A percentile compares a stretch with the other conserved stretches of the same genome.
These are phyloP conservation scores for roundworm (Caenorhabditis elegans) DNA, from an alignment of 1,140 invertebrate species.

Conservation along the genomic window WBcel235 BX284603.4:13307501-13308000, in stretches of 20 bases:
- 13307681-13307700: not conserved
- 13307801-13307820: constrained; percentile 59
- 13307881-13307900: constrained; percentile 59
- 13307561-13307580: not conserved
- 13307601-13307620: constrained; percentile 24
- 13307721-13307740: constrained; percentile 58
- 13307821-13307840: not conserved
- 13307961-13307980: not conserved
- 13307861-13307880: constrained; percentile 60
- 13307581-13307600: not conserved
- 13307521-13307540: constrained; percentile 39
- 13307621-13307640: constrained; percentile 32
- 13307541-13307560: constrained; percentile 35
- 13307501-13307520: constrained; percentile 41
- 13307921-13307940: constrained; percentile 57
- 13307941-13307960: constrained; percentile 56
- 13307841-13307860: not conserved
- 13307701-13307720: not conserved
- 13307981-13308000: too few relatives aligned
- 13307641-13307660: constrained; percentile 15
- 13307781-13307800: constrained; percentile 63
- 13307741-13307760: constrained; percentile 65
- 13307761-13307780: constrained; percentile 63
- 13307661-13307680: not conserved
- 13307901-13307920: constrained; percentile 61